These are phyloP conservation scores for Tonatia bakeri DNA, from an alignment of 2,113 vertebrate genomes.

Conservation along the genomic window DNA sequence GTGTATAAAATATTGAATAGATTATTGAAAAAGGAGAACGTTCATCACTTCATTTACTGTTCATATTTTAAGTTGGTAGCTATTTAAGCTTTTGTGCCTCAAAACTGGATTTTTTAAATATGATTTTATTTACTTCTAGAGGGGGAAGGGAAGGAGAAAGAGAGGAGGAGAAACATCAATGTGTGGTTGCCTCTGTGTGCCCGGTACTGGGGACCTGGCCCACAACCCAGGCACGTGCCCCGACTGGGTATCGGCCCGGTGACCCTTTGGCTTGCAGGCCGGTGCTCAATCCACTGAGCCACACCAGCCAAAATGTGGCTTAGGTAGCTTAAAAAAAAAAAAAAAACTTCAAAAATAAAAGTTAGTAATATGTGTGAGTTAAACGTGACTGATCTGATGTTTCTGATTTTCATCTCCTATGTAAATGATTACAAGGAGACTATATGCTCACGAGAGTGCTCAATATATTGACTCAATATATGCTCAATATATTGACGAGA, in stretches of 20 bases:
- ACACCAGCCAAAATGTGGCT: background rate
- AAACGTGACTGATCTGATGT: background rate
- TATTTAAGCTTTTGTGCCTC: background rate
- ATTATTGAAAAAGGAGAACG: background rate
- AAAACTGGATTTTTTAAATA: background rate
- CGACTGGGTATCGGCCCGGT: too few species aligned
- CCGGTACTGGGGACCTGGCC: too few species aligned
- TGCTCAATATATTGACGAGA: background rate
- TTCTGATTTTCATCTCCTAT: background rate
- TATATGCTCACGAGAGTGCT: too few species aligned
- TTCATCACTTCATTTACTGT: background rate
- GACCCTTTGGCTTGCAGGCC: too few species aligned
- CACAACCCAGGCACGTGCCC: too few species aligned
- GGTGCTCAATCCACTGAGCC: too few species aligned
- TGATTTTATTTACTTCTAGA: too few species aligned
- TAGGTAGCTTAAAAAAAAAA: background rate
- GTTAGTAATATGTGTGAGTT: background rate
- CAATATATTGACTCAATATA: too few species aligned
- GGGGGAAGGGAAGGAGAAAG: too few species aligned
- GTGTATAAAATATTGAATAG: background rate
- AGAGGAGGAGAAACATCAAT: too few species aligned
- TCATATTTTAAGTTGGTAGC: conserved; percentile 7
- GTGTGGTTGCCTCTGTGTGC: too few species aligned
- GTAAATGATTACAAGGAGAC: background rate
- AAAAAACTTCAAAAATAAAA: conserved; percentile 2